These are phyloP conservation scores for Semaprochilodus insignis DNA, from an alignment of 2,797 vertebrate genomes.

Conservation along the genomic window DNA sequence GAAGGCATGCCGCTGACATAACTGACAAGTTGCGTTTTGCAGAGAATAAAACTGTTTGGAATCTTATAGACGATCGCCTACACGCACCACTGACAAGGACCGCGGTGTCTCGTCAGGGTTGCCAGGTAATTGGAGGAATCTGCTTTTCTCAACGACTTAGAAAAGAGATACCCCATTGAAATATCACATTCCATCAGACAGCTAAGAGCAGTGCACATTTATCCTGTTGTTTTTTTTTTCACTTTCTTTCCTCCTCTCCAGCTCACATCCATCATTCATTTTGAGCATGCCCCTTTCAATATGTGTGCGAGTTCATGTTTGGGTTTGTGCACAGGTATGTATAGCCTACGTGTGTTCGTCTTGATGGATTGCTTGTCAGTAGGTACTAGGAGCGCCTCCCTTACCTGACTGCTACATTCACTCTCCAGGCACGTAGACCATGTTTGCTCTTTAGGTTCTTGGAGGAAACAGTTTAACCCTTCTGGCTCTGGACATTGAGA, in stretches of 20 bases:
- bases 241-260: conserved; percentile 21
- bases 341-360: conserved; percentile 53
- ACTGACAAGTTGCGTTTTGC: background rate
- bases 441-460: conserved; percentile 68
- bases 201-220: conserved; percentile 72
- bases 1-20: background rate
- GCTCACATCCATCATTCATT: conserved; percentile 46
- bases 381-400: conserved; percentile 66
- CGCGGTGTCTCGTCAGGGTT: conserved; percentile 68
- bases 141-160: conserved; percentile 65
- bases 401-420: conserved; percentile 76
- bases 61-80: conserved; percentile 30
- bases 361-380: conserved; percentile 82
- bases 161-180: conserved; percentile 71
- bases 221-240: conserved; percentile 48
- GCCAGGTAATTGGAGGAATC: conserved; percentile 77
- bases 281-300: conserved; percentile 57
- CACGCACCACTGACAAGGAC: background rate
- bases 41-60: background rate
- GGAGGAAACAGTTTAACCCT: conserved; percentile 76
- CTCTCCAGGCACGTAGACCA: conserved; percentile 76
- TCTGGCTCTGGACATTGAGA: conserved; percentile 64
- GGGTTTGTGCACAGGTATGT: conserved; percentile 14
- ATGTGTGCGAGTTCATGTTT: conserved; percentile 44
- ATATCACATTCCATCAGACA: conserved; percentile 73